Evolutionary conservation across 2,888 invertebrate genomes (phyloP).

Genomic region (Magallana nippona): DNA sequence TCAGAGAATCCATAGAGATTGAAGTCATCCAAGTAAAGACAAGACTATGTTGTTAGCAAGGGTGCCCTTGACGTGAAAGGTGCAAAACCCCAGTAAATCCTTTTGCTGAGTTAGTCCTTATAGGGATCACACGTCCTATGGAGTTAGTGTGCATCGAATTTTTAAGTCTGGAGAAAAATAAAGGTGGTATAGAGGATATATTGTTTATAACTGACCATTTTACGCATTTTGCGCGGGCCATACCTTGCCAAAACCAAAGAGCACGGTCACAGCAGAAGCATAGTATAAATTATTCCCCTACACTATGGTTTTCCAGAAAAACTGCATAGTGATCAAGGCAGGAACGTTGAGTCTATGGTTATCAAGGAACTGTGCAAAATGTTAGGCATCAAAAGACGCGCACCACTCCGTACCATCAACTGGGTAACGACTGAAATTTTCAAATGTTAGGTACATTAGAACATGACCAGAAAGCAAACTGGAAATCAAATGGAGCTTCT

Average conservation of each 20-base stretch:
- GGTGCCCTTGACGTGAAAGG: constrained; percentile 38
- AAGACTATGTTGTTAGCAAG: constrained; percentile 36
- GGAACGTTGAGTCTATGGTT: constrained; percentile 49
- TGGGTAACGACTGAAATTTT: constrained; percentile 52
- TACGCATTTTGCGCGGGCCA: constrained; percentile 49
- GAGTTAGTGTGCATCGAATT: constrained; percentile 54
- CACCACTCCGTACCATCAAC: constrained; percentile 51
- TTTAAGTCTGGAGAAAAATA: constrained; percentile 46
- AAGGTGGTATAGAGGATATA: constrained; percentile 48
- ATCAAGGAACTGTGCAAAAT: constrained; percentile 52
- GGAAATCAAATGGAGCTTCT: constrained; percentile 40
- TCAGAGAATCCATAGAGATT: constrained; percentile 27
- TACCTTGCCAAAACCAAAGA: constrained; percentile 50
- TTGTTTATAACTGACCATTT: constrained; percentile 56
- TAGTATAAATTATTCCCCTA: constrained; percentile 49
- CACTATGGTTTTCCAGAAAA: constrained; percentile 53
- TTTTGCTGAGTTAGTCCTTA: constrained; percentile 39
- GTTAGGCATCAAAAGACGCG: constrained; percentile 42
- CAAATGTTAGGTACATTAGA: constrained; percentile 54
- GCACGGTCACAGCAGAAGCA: constrained; percentile 54
- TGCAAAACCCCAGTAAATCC: constrained; percentile 36
- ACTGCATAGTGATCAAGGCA: constrained; percentile 49
- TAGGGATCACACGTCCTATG: constrained; percentile 44
- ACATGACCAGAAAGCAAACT: constrained; percentile 44
- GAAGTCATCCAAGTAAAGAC: constrained; percentile 43